These are phyloP conservation scores for Ploceus nigricollis DNA, from an alignment of 2,113 vertebrate genomes.

Conservation along the genomic window DNA sequence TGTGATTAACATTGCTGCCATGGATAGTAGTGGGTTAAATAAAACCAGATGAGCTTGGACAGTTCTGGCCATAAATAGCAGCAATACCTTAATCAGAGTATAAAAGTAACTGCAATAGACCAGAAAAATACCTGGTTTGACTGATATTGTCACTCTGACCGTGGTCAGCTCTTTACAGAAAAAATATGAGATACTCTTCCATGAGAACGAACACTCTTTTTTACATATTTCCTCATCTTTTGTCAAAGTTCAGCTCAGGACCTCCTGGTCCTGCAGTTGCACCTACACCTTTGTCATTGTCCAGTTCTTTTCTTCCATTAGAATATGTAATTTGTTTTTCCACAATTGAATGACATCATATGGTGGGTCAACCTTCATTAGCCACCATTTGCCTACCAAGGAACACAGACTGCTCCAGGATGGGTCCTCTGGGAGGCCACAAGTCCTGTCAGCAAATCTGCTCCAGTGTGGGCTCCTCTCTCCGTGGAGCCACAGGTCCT, in stretches of 20 bases:
- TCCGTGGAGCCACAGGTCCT: accelerated
- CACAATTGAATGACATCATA: not conserved
- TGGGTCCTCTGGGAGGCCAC: accelerated
- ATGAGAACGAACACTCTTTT: not conserved
- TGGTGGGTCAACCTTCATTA: not conserved
- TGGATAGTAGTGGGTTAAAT: not conserved
- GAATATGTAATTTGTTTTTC: not conserved
- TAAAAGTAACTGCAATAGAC: not conserved
- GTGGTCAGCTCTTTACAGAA: not conserved
- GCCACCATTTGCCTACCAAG: not conserved
- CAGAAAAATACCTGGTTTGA: not conserved
- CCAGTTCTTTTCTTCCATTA: not conserved
- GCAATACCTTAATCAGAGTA: accelerated
- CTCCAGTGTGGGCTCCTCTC: accelerated
- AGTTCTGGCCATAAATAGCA: not conserved
- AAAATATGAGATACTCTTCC: not conserved
- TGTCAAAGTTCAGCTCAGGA: not conserved
- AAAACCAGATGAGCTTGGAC: not conserved
- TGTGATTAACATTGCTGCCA: not conserved
- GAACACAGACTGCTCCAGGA: not conserved
- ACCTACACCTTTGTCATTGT: not conserved
- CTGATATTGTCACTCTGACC: not conserved
- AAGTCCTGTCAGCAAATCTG: not conserved
- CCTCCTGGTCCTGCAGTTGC: not conserved
- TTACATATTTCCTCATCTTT: not conserved